These are phyloP conservation scores for Aurelia sp. DNA, from an alignment of 30 jellyfish, hydroid and myxozoan genomes.

Conservation along the genomic window DNA sequence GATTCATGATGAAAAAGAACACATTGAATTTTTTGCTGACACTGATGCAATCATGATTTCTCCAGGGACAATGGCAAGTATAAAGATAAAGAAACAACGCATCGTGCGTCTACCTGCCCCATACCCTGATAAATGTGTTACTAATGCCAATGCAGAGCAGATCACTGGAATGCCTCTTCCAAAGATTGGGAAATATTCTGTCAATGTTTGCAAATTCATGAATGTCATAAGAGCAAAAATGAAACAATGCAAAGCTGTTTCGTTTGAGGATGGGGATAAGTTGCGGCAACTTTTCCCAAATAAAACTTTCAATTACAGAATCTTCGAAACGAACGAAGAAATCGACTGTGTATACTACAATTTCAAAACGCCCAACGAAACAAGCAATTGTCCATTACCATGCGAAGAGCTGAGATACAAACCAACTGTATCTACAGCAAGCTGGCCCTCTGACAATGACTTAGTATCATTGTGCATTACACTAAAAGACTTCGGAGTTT, in stretches of 20 bases:
- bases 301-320: background rate
- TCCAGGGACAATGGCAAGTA: background rate
- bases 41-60: background rate
- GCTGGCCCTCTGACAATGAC: conserved; percentile 26
- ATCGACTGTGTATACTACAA: background rate
- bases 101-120: conserved; percentile 1
- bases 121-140: conserved; percentile 1
- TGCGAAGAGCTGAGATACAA: conserved; percentile 36
- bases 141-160: background rate
- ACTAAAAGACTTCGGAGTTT: background rate
- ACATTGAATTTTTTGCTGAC: background rate
- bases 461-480: background rate
- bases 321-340: background rate
- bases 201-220: background rate
- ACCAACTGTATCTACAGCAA: conserved; percentile 11
- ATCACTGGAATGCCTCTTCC: background rate
- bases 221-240: background rate
- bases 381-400: conserved; percentile 37
- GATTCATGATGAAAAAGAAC: background rate
- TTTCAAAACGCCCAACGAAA: background rate
- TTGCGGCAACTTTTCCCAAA: background rate
- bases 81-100: background rate
- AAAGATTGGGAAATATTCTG: background rate
- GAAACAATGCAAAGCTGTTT: background rate
- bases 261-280: background rate